Conservation (phyloP, 2,888 invertebrate genomes). For the Hyles lineata region DNA sequence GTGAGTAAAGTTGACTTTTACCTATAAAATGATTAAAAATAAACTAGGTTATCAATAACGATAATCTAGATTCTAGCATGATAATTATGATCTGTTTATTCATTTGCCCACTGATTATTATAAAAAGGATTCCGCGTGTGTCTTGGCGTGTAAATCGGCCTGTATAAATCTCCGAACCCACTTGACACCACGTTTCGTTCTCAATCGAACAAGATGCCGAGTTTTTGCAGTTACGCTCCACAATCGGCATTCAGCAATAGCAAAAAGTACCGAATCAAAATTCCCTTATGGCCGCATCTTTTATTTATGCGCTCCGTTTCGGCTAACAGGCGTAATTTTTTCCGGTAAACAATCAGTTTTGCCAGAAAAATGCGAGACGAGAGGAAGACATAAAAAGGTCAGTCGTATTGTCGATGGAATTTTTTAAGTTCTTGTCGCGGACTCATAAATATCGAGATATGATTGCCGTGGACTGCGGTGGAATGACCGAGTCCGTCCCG, state of each 20-base stretch:
- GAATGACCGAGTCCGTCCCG: conserved; percentile 52
- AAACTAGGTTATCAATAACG: no score
- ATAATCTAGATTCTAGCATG: no score
- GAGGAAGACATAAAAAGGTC: conserved; percentile 79
- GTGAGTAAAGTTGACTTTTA: no score
- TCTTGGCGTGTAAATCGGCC: conserved; percentile 52
- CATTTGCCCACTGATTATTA: background rate
- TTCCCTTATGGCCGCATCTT: conserved; percentile 76
- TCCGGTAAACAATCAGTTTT: conserved; percentile 85
- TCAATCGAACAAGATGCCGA: conserved; percentile 62
- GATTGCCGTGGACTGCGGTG: conserved; percentile 62
- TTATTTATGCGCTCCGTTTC: conserved; percentile 79
- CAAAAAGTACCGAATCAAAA: conserved; percentile 83
- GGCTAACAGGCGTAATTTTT: conserved; percentile 84
- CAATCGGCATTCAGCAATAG: conserved; percentile 64
- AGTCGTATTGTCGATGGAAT: conserved; percentile 59
- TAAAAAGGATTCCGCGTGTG: conserved; percentile 14
- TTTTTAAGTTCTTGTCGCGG: conserved; percentile 57
- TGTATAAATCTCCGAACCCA: conserved; percentile 63
- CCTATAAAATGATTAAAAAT: no score
- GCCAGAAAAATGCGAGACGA: conserved; percentile 82
- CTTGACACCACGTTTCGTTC: conserved; percentile 75
- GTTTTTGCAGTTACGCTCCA: conserved; percentile 66
- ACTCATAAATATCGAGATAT: conserved; percentile 76
- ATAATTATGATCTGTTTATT: no score